A percentile compares a stretch with the other conserved stretches of the same genome.
These are phyloP conservation scores for Columba livia DNA, from an alignment of 2,113 vertebrate species.

Conservation along the genomic window DNA sequence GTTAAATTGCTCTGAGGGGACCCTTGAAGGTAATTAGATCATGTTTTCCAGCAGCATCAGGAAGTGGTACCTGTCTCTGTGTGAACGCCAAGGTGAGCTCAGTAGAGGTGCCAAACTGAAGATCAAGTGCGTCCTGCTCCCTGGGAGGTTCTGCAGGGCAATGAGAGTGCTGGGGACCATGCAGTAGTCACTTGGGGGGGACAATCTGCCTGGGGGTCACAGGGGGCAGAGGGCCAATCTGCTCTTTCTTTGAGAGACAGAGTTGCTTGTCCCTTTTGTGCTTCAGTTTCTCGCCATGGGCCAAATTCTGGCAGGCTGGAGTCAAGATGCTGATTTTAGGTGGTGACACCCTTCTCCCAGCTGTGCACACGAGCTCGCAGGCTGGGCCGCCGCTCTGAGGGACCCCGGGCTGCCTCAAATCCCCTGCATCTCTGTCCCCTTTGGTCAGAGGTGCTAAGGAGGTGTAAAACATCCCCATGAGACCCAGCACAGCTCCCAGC, in stretches of 20 bases:
- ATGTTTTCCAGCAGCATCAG: neutral
- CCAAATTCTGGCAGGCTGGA: neutral
- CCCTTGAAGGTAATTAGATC: neutral
- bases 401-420: neutral
- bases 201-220: neutral
- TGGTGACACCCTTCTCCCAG: neutral
- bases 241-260: accelerated
- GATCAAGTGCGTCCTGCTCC: neutral
- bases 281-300: accelerated
- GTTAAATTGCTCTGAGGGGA: neutral
- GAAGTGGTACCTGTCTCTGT: neutral
- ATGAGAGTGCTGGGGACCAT: accelerated
- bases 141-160: neutral
- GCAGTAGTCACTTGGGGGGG: neutral
- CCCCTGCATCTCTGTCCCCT: neutral
- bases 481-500: neutral
- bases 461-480: neutral
- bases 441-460: neutral
- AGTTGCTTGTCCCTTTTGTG: neutral
- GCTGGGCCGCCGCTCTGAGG: neutral
- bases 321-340: neutral
- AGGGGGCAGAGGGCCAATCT: neutral
- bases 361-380: neutral
- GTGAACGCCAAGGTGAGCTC: neutral
- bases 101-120: neutral